Base-by-base conservation (phyloP, 2,797 vertebrate genomes). In the Chrysocyon brachyurus region DNA sequence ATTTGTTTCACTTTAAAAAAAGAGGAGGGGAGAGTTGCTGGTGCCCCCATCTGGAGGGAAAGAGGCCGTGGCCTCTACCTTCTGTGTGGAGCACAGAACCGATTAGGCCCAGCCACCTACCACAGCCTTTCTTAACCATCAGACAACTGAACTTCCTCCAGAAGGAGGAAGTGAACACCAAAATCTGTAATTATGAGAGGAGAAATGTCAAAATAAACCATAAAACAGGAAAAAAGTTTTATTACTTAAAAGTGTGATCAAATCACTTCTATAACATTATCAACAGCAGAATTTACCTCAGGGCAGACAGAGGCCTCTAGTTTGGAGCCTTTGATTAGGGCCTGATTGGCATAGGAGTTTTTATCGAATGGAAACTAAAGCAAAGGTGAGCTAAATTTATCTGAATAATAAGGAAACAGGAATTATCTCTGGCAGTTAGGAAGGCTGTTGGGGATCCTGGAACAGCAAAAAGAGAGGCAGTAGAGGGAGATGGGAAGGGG, bases 381-480 rank as follows among this genome's bases (percentile, higher is more conserved):
- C 56, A 73, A 96, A 95, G 54, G 26, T 19, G 21, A 90, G 52
- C 59, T 90, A 66, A 75, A 87, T 87, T 82, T 83, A 90, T 82
- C 75, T 73, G 46, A 57, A 82, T 77, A 70, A 83, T 63, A 73
- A 49, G 19, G 79, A 79, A 85, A 73, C 10, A 87, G 61, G 52
- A 93, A 70, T 82, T 17, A 26, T 52, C 77, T 33, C 54, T 83
- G 59, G 73, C 49, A 83, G 24, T 31, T 66, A 59, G 19, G 85
- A 56, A 87, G 68, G 33, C 26, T 56, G 19, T 7, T 79, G 24
- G 85, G 73, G n/a, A 46, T 66, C 16, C 40, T 66, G 31, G 17
- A 82, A 57, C 16, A 68, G 49, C 33, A 26, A 33, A 92, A 70
- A 90, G 57, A 75, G 16, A 52, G 15, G 31, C 28, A 54, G 24